phyloP scores from a whole-genome alignment of 2,797 vertebrate genomes.

The Chiloscyllium punctatum region DNA sequence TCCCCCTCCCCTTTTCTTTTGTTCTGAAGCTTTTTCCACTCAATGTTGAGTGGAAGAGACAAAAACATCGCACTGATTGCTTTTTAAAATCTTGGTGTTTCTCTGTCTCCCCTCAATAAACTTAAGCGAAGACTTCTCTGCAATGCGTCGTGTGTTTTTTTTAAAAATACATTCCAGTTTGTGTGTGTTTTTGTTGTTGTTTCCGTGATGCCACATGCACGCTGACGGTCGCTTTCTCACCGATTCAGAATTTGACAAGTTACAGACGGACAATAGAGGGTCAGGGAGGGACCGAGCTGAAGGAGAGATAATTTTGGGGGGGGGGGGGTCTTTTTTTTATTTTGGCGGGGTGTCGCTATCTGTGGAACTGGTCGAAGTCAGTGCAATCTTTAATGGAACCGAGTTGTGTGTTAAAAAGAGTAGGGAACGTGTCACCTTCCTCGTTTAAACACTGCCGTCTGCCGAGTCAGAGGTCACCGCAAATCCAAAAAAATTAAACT shows the following conservation, averaged over 20 bases:
- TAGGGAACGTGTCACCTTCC: constrained; percentile 11
- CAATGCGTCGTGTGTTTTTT: constrained; percentile 26
- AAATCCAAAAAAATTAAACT: background rate
- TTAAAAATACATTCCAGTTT: background rate
- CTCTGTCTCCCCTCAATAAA: background rate
- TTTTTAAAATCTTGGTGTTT: background rate
- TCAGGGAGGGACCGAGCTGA: too few species aligned
- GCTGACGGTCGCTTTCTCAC: background rate
- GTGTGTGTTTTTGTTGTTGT: background rate
- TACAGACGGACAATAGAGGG: background rate
- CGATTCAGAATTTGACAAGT: constrained; percentile 32
- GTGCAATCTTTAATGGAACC: background rate
- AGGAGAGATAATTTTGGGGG: background rate
- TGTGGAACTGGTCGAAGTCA: background rate
- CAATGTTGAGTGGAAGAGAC: background rate
- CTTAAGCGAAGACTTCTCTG: background rate
- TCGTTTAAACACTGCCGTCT: constrained; percentile 25
- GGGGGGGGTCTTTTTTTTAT: too few species aligned
- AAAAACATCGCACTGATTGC: background rate
- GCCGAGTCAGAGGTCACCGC: constrained; percentile 7
- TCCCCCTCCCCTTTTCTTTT: background rate
- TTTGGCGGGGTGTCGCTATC: background rate
- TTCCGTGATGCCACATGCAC: background rate
- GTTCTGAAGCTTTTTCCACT: background rate
- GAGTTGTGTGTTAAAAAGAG: background rate